Percentiles rank a stretch among this genome's conserved stretches.
Evolutionary conservation across 1,140 invertebrate genomes (phyloP).

Genomic region (Nymphalis io): DNA sequence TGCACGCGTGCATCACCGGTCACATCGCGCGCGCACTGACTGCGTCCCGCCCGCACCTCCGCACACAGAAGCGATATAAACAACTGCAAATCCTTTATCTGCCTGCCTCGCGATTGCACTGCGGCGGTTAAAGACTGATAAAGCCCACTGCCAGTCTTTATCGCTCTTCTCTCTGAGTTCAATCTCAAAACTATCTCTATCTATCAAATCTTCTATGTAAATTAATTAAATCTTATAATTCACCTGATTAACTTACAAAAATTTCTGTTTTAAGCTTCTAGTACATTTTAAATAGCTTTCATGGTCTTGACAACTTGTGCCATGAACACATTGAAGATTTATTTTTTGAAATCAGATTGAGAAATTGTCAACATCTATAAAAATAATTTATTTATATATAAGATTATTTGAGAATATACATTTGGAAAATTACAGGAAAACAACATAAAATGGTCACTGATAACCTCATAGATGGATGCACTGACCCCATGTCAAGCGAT

Average conservation of each 20-base stretch:
- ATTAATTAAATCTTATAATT: too few species aligned
- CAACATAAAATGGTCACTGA: conserved; percentile 19
- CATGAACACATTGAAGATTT: too few species aligned
- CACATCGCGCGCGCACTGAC: conserved; percentile 63
- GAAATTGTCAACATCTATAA: too few species aligned
- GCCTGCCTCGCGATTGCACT: conserved; percentile 7
- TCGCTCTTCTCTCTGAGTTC: background rate
- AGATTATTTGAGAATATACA: conserved; percentile 3
- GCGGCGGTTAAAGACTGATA: conserved; percentile 8
- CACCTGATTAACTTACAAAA: too few species aligned
- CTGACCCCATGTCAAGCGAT: conserved; percentile 19
- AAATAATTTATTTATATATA: too few species aligned
- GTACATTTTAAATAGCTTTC: too few species aligned
- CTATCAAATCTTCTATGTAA: too few species aligned
- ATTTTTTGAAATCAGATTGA: too few species aligned
- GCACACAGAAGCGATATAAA: conserved; percentile 52
- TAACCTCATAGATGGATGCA: conserved; percentile 24
- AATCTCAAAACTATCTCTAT: too few species aligned
- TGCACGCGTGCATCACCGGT: conserved; percentile 56
- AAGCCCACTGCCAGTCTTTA: conserved; percentile 3
- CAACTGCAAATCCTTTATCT: conserved; percentile 62
- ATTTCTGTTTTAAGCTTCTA: too few species aligned
- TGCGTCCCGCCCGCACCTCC: conserved; percentile 45
- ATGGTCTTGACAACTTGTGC: too few species aligned
- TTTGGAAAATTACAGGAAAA: conserved; percentile 34